Evolutionary conservation across 2,113 vertebrate genomes (phyloP).

Genomic region (Nipponia nippon): DNA sequence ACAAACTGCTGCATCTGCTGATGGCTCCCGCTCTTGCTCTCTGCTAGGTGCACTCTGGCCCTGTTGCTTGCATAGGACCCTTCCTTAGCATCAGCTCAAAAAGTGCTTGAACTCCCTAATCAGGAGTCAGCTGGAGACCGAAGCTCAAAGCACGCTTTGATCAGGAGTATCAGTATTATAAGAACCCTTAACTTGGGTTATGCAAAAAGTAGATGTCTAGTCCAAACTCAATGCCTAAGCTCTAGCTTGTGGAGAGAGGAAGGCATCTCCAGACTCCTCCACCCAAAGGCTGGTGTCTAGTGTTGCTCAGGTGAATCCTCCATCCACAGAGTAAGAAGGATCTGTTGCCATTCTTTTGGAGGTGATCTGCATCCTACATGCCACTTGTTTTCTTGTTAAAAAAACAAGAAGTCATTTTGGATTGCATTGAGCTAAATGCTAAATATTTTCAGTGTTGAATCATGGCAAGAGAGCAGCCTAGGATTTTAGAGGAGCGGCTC

Average conservation of each 20-base stretch:
- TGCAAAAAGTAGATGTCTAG: not conserved
- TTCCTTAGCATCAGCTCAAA: not conserved
- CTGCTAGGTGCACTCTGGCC: not conserved
- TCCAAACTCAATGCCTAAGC: not conserved
- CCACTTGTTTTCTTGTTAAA: not conserved
- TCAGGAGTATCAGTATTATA: not conserved
- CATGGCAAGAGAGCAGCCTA: not conserved
- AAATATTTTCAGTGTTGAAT: not conserved
- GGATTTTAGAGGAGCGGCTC: not conserved
- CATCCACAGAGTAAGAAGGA: not conserved
- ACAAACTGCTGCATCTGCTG: not conserved
- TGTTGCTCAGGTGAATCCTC: not conserved
- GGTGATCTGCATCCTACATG: not conserved
- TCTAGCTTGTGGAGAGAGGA: not conserved
- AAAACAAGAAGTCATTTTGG: fast-evolving
- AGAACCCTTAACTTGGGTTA: not conserved
- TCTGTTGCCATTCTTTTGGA: not conserved
- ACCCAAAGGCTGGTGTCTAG: not conserved
- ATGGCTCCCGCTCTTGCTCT: not conserved
- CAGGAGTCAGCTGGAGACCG: not conserved
- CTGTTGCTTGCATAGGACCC: not conserved
- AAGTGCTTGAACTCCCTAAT: not conserved
- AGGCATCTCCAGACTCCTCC: not conserved
- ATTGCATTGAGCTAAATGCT: not conserved
- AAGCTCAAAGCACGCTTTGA: not conserved